These are phyloP conservation scores for Bergia puertoricense DNA, from an alignment of 92 coral and sea anemone species.

Conservation along the genomic window DNA sequence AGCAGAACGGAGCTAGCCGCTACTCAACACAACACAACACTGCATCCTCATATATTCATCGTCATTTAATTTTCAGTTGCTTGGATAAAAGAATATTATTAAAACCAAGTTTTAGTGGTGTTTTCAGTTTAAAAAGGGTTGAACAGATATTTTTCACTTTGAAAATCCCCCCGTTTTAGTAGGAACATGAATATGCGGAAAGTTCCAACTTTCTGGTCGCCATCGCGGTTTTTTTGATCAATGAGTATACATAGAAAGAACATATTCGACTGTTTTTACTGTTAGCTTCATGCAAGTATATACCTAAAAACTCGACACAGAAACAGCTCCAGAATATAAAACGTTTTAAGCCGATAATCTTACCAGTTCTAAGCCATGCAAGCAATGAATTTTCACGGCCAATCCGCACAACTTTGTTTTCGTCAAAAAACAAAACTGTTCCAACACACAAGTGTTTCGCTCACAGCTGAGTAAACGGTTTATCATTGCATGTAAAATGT, in stretches of 20 bases:
- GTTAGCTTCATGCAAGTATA: background rate
- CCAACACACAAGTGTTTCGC: background rate
- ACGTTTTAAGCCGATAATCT: background rate
- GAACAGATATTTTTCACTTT: too few species aligned
- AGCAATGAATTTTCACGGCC: too few species aligned
- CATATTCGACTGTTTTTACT: background rate
- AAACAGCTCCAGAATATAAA: background rate
- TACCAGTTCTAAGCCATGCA: background rate
- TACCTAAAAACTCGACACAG: too few species aligned
- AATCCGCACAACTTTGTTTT: background rate
- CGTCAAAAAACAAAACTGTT: background rate
- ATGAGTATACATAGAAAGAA: background rate
- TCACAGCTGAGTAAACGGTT: background rate
- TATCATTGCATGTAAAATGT: too few species aligned
- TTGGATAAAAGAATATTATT: background rate
- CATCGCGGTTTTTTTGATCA: too few species aligned
- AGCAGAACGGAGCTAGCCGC: slow-evolving; percentile 34
- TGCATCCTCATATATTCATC: background rate
- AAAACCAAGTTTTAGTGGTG: background rate
- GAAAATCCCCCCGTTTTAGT: background rate
- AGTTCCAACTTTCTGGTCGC: background rate
- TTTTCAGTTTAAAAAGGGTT: background rate
- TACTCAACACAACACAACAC: background rate
- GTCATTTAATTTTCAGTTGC: background rate
- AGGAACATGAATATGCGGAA: background rate